Evolutionary conservation across 2,797 vertebrate genomes (phyloP).

Genomic region (Poeciliopsis gracilis): DNA sequence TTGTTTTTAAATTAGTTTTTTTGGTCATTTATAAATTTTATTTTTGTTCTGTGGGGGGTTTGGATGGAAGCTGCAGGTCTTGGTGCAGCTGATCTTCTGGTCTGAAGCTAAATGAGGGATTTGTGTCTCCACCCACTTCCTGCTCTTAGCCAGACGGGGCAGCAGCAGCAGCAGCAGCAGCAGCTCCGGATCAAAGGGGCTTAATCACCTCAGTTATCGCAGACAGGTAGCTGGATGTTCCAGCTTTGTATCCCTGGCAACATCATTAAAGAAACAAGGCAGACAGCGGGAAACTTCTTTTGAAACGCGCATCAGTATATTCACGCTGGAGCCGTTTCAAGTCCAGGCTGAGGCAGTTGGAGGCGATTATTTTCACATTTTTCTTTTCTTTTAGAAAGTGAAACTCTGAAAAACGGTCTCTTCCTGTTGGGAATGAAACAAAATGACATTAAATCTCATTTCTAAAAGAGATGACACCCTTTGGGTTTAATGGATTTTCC

Average conservation of each 20-base stretch:
- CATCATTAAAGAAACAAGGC: slow-evolving; percentile 45
- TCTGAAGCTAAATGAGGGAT: slow-evolving; percentile 47
- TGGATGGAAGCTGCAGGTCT: slow-evolving; percentile 25
- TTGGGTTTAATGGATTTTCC: slow-evolving; percentile 18
- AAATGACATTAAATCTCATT: slow-evolving; percentile 1
- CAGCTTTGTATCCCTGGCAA: slow-evolving; percentile 30
- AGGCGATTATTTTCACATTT: neutral
- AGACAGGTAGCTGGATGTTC: slow-evolving; percentile 35
- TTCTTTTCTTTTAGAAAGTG: neutral
- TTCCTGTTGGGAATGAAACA: slow-evolving; percentile 2
- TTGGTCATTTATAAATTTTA: slow-evolving; percentile 47
- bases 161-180: slow-evolving; percentile 42
- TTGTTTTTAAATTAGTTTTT: slow-evolving; percentile 8
- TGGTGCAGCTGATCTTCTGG: slow-evolving; percentile 31
- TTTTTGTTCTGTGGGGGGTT: slow-evolving; percentile 28
- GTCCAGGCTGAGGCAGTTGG: neutral
- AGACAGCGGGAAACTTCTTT: slow-evolving; percentile 39
- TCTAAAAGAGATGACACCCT: slow-evolving; percentile 5
- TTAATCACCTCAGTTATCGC: slow-evolving; percentile 49
- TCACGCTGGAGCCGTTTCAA: neutral
- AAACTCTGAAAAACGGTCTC: neutral
- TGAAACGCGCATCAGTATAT: slow-evolving; percentile 30
- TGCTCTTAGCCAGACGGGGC: slow-evolving; percentile 28
- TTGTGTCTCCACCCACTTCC: slow-evolving; percentile 36
- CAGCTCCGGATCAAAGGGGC: slow-evolving; percentile 45